phyloP scores from a whole-genome alignment of 2,113 vertebrate genomes.

The Anthoscopus minutus region DNA sequence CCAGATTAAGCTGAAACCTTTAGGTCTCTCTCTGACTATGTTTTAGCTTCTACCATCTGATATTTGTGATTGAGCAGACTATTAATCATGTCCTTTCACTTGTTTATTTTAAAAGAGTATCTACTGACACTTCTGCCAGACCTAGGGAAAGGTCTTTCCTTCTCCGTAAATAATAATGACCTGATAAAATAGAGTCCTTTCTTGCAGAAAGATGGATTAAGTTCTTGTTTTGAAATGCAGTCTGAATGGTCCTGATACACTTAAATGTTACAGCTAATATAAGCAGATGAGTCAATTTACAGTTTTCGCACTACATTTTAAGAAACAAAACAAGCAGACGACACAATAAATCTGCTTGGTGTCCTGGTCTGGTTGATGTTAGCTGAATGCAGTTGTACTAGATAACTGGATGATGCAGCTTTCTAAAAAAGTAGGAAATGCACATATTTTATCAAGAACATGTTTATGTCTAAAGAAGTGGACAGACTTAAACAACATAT shows the following conservation, averaged over 20 bases:
- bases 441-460: neutral
- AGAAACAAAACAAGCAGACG: slow-evolving; percentile 26
- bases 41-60: neutral
- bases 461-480: neutral
- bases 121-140: neutral
- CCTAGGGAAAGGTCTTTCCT: neutral
- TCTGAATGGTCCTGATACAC: slow-evolving; percentile 18
- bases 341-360: slow-evolving; percentile 39
- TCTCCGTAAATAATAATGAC: neutral
- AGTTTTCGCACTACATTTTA: slow-evolving; percentile 57
- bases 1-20: neutral
- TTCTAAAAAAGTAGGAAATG: neutral
- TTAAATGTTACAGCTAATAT: slow-evolving; percentile 51
- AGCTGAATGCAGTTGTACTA: slow-evolving; percentile 25
- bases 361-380: slow-evolving; percentile 12
- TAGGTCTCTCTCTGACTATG: neutral
- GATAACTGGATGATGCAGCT: neutral
- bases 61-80: neutral
- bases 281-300: slow-evolving; percentile 62
- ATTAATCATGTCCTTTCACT: neutral
- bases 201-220: slow-evolving; percentile 22
- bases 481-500: neutral
- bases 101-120: neutral
- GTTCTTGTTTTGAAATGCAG: slow-evolving; percentile 12
- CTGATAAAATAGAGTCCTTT: neutral